Conservation (phyloP, 1,140 invertebrate genomes). For the Bombus sylvicola region DNA sequence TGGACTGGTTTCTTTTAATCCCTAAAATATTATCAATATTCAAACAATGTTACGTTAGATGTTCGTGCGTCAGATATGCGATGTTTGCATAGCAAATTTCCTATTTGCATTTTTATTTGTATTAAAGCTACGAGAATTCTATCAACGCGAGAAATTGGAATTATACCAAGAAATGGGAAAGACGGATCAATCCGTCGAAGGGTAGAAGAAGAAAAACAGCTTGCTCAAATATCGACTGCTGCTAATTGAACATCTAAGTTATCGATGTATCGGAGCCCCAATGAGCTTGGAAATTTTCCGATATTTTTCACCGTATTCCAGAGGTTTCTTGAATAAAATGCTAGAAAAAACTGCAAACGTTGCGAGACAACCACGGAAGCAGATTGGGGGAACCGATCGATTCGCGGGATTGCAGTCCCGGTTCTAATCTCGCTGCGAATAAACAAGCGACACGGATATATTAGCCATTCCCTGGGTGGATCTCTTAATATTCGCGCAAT, state of each 20-base stretch:
- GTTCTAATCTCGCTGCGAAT: conserved; percentile 25
- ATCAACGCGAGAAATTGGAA: background rate
- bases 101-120: no score
- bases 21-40: no score
- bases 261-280: background rate
- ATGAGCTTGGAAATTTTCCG: background rate
- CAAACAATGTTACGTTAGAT: no score
- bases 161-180: background rate
- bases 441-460: conserved; percentile 36
- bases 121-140: no score
- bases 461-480: background rate
- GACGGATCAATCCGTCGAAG: background rate
- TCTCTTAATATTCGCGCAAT: conserved; percentile 38
- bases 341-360: background rate
- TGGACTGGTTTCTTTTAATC: no score
- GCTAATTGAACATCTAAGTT: conserved; percentile 3
- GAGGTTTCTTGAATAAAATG: background rate
- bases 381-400: conserved; percentile 2
- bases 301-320: background rate
- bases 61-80: no score
- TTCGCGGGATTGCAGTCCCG: conserved; percentile 3
- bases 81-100: no score
- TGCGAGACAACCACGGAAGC: background rate
- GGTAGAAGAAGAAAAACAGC: background rate
- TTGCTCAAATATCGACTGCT: background rate